Conservation (phyloP, 2,113 vertebrate genomes). For the Tor tambroides region DNA sequence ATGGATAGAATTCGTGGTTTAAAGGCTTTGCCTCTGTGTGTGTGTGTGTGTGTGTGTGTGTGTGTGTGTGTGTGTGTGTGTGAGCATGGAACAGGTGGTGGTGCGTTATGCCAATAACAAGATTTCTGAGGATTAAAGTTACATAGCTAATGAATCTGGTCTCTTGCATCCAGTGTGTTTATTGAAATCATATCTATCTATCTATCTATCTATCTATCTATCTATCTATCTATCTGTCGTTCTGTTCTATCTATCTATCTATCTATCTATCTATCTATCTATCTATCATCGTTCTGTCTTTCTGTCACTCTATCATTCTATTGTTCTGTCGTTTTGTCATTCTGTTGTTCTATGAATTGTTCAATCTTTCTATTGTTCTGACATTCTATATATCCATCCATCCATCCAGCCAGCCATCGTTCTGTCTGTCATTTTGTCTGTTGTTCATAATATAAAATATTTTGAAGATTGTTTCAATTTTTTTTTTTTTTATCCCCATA, state of each 20-base stretch:
- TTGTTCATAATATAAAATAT: neutral
- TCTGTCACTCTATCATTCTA: neutral
- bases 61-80: constrained; percentile 8
- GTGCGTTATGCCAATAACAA: neutral
- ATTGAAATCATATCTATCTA: constrained; percentile 11
- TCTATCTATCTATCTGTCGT: constrained; percentile 4
- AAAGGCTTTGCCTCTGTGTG: constrained; percentile 12
- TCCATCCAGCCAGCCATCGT: neutral
- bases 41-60: constrained; percentile 8
- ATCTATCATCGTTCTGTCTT: neutral
- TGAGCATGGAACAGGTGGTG: neutral
- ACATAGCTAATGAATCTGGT: constrained; percentile 26
- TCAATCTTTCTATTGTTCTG: no score
- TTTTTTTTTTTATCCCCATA: neutral
- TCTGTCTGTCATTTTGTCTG: neutral
- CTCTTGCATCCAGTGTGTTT: neutral
- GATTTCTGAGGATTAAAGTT: constrained; percentile 24
- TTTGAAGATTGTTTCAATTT: neutral
- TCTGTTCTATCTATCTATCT: constrained; percentile 25
- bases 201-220: constrained; percentile 25
- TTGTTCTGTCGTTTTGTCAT: neutral
- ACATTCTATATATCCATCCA: neutral
- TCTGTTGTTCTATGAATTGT: neutral
- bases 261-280: constrained; percentile 5
- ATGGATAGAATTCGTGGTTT: constrained; percentile 18